Evolutionary conservation across 2,113 vertebrate species (phyloP).

Genomic region (Lonchura striata): DNA sequence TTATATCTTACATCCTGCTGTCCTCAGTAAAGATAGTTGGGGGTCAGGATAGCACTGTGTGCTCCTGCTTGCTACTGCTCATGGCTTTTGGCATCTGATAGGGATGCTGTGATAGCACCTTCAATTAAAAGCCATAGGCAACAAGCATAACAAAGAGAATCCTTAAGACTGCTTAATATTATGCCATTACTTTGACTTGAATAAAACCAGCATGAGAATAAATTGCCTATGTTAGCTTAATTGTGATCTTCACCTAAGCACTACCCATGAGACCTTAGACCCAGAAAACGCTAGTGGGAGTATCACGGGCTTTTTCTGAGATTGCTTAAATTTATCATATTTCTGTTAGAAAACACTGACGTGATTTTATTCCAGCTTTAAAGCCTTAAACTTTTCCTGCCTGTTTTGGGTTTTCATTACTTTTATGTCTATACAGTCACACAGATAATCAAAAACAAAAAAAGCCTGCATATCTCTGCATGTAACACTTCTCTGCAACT

Average conservation of each 20-base stretch:
- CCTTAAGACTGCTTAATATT: slow-evolving; percentile 17
- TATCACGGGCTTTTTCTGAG: not conserved
- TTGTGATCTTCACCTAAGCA: not conserved
- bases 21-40: not conserved
- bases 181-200: not conserved
- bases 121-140: slow-evolving; percentile 25
- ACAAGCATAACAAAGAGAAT: not conserved
- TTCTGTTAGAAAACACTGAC: not conserved
- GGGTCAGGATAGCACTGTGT: not conserved
- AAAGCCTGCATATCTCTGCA: not conserved
- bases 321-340: not conserved
- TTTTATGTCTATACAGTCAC: not conserved
- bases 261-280: not conserved
- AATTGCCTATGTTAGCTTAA: not conserved
- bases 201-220: slow-evolving; percentile 21
- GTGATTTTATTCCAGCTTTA: not conserved
- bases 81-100: not conserved
- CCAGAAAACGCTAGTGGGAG: not conserved
- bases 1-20: not conserved
- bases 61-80: not conserved
- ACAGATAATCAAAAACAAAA: not conserved
- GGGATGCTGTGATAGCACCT: not conserved
- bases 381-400: not conserved
- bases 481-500: not conserved
- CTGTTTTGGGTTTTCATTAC: slow-evolving; percentile 31